Percentiles rank a stretch among this genome's conserved stretches.
phyloP scores from a whole-genome alignment of 2,888 invertebrate species.

The Aphodius granarius region DNA sequence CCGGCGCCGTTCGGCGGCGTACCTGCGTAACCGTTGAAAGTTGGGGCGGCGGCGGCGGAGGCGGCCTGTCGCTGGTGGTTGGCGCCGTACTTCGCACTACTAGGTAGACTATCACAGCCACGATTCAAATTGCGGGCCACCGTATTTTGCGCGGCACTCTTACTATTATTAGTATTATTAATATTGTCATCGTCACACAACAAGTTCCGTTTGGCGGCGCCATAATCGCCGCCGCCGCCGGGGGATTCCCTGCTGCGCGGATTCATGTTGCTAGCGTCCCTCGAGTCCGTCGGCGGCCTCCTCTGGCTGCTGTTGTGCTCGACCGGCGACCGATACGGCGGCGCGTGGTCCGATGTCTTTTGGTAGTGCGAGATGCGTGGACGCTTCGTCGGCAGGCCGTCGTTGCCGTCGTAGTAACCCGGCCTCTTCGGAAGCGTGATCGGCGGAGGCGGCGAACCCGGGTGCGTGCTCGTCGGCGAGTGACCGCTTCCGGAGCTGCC shows the following conservation, averaged over 20 bases:
- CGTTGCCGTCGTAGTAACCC: slow-evolving; percentile 64
- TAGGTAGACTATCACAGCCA: neutral
- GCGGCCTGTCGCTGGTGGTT: neutral
- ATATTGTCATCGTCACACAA: neutral
- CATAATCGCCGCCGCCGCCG: slow-evolving; percentile 27
- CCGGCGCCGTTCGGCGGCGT: slow-evolving; percentile 18
- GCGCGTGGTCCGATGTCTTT: slow-evolving; percentile 57
- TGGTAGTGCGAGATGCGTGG: slow-evolving; percentile 85
- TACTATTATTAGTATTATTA: neutral
- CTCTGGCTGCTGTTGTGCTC: slow-evolving; percentile 49
- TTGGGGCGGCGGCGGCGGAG: neutral
- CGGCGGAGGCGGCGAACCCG: slow-evolving; percentile 67
- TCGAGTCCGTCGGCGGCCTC: slow-evolving; percentile 51
- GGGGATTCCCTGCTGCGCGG: slow-evolving; percentile 50
- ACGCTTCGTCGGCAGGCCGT: slow-evolving; percentile 69
- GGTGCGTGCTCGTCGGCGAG: slow-evolving; percentile 74
- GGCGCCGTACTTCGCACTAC: neutral
- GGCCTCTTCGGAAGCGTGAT: slow-evolving; percentile 57
- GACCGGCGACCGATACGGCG: slow-evolving; percentile 52
- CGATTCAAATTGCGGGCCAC: neutral
- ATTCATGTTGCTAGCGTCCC: slow-evolving; percentile 56
- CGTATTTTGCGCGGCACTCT: neutral
- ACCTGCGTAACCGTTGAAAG: slow-evolving; percentile 2
- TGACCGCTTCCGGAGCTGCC: slow-evolving; percentile 75
- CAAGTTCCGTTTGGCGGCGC: neutral